Conservation (phyloP, 2,888 invertebrate species). For the Phymatocera aterrima region DNA sequence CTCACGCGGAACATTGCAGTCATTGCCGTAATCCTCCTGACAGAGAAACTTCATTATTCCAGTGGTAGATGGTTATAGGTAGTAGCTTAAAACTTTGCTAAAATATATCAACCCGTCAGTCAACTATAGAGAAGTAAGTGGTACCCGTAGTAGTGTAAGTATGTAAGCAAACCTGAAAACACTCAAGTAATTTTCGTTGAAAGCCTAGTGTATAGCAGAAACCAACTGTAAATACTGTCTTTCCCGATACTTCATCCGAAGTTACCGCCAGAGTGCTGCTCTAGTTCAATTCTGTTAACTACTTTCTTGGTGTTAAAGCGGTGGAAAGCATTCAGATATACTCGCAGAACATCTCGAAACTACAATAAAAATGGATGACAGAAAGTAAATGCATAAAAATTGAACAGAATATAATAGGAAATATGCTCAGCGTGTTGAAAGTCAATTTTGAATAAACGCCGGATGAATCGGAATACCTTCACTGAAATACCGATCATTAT, state of each 20-base stretch:
- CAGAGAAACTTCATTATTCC: neutral
- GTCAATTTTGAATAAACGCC: too few species aligned
- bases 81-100: neutral
- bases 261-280: conserved; percentile 1
- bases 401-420: neutral
- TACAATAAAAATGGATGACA: neutral
- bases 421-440: neutral
- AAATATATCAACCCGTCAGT: neutral
- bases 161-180: conserved; percentile 3
- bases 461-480: too few species aligned
- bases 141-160: neutral
- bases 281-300: conserved; percentile 4
- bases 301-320: neutral
- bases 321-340: neutral
- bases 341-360: neutral
- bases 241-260: conserved; percentile 8
- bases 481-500: too few species aligned
- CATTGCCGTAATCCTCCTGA: neutral
- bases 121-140: neutral
- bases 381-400: neutral
- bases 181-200: conserved; percentile 1
- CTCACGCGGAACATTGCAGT: too few species aligned
- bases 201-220: neutral
- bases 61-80: neutral
- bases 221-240: conserved; percentile 11